Evolutionary conservation across 2,113 vertebrate genomes (phyloP).

Genomic region (Heptranchias perlo): DNA sequence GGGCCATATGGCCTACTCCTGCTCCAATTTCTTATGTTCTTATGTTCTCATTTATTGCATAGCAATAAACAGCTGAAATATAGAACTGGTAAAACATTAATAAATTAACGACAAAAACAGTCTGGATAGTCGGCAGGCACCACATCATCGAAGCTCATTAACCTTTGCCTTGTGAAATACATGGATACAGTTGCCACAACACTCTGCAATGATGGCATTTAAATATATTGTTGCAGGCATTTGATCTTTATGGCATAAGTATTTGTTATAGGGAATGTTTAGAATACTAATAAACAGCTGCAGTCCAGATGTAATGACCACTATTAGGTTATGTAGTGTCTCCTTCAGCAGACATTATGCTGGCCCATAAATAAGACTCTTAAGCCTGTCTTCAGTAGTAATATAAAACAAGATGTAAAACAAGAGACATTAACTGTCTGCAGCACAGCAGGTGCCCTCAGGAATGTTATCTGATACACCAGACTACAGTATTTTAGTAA

Average conservation of each 20-base stretch:
- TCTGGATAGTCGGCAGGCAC: not conserved
- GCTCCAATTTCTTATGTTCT: too few relatives aligned
- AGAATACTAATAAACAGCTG: not conserved
- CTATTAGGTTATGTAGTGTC: not conserved
- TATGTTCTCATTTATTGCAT: too few relatives aligned
- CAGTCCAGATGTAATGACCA: not conserved
- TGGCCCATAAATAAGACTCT: not conserved
- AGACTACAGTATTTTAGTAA: not conserved
- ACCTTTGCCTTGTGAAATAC: not conserved
- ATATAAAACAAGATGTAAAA: conserved; percentile 5
- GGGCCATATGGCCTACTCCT: too few relatives aligned
- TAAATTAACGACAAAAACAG: not conserved
- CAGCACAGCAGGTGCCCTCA: not conserved
- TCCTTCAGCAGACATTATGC: not conserved
- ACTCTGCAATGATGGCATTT: not conserved
- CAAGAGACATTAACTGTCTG: not conserved
- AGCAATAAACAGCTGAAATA: not conserved
- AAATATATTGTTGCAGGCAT: not conserved
- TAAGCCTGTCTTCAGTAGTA: not conserved
- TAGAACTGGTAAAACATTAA: not conserved
- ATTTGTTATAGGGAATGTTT: not conserved
- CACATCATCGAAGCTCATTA: not conserved
- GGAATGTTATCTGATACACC: not conserved
- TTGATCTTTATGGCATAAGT: not conserved
- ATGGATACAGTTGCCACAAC: not conserved